Evolutionary conservation across 2,888 invertebrate genomes (phyloP).

Genomic region (Mellilla xanthometata): DNA sequence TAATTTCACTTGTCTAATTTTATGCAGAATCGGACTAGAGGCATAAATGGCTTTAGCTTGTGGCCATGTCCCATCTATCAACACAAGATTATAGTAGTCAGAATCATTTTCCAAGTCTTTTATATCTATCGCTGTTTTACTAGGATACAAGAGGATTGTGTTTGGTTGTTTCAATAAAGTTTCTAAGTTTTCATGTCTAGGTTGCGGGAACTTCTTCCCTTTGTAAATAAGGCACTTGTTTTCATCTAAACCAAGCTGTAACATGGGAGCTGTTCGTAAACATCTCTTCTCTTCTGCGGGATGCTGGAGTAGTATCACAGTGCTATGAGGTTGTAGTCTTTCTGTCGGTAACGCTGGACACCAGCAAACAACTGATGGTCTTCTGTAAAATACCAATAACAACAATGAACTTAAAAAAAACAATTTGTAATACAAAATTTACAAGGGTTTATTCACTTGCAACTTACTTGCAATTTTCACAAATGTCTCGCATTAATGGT

Average conservation of each 20-base stretch:
- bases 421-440: neutral
- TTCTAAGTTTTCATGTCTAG: constrained; percentile 85
- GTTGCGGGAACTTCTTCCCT: constrained; percentile 92
- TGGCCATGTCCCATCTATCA: constrained; percentile 98
- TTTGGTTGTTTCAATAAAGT: constrained; percentile 85
- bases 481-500: constrained; percentile 87
- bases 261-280: constrained; percentile 94
- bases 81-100: constrained; percentile 88
- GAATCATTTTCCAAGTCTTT: constrained; percentile 68
- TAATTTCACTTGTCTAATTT: constrained; percentile 91
- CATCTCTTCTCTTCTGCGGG: constrained; percentile 96
- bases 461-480: constrained; percentile 88
- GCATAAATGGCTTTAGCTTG: constrained; percentile 96
- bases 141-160: constrained; percentile 92
- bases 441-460: neutral
- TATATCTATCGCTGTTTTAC: constrained; percentile 87
- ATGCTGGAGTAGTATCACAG: constrained; percentile 93
- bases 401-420: neutral
- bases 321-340: constrained; percentile 86
- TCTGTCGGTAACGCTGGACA: constrained; percentile 90
- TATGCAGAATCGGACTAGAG: constrained; percentile 89
- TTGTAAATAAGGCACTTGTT: constrained; percentile 90
- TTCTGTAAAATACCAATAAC: constrained; percentile 75
- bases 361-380: constrained; percentile 95
- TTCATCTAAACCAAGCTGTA: constrained; percentile 87